phyloP scores from a whole-genome alignment of 1,140 invertebrate species.

The fruit fly (Drosophila melanogaster) region DNA sequence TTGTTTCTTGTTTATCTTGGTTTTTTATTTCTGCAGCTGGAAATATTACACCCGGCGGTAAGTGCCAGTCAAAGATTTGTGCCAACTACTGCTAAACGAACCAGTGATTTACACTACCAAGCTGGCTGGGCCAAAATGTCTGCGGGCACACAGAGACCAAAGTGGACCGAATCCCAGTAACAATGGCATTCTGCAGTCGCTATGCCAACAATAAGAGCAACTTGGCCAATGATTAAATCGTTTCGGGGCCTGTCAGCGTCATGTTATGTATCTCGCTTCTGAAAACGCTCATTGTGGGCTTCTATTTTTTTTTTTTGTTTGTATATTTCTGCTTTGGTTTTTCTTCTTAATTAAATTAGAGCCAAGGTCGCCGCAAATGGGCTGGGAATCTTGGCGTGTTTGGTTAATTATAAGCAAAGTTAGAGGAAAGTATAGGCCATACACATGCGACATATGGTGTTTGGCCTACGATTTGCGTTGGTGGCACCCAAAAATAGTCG shows the following conservation, averaged over 20 bases:
- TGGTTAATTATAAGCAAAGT: conserved; percentile 41
- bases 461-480: conserved; percentile 45
- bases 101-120: conserved; percentile 45
- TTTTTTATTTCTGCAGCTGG: conserved; percentile 1
- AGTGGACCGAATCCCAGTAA: conserved; percentile 28
- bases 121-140: not conserved
- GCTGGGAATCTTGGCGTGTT: conserved; percentile 42
- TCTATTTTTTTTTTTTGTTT: conserved; percentile 11
- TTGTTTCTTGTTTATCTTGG: not conserved
- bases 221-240: conserved; percentile 61
- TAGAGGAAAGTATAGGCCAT: not conserved
- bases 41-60: conserved; percentile 29
- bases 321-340: conserved; percentile 34
- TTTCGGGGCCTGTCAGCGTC: conserved; percentile 51
- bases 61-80: conserved; percentile 36
- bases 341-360: conserved; percentile 72
- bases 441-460: conserved; percentile 3
- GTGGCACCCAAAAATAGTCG: conserved; percentile 30
- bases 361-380: conserved; percentile 65
- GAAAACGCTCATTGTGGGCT: conserved; percentile 31
- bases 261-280: conserved; percentile 41
- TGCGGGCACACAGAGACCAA: conserved; percentile 8
- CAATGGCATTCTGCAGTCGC: conserved; percentile 30
- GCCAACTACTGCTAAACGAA: conserved; percentile 33
- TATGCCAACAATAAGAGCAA: conserved; percentile 11